Evolutionary conservation across 2,888 invertebrate species (phyloP), one percentile per base, ranked within the genome.

Genomic region (Archips xylosteana): DNA sequence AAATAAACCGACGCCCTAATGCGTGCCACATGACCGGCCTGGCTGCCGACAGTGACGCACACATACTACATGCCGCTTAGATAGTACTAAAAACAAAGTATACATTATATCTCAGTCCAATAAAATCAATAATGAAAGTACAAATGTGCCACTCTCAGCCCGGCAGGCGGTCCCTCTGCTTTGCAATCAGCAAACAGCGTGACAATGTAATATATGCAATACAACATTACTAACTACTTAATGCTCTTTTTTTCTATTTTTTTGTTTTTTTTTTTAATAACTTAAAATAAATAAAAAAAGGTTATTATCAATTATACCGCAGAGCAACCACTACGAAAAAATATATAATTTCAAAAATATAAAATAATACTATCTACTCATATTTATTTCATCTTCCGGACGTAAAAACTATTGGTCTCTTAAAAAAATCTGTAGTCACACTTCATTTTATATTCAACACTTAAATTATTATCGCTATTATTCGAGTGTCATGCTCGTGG

Each of bases 401-500:
- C 23, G 13, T 23, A 47, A 63, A 42, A 13, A 49, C 32, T 64
- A 64, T 12, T 61, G 64, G 54, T 63, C 72, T 12, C 57, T 45
- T 57, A 54, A 45, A 61, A 67, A 63, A 45, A 54, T 54, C 54
- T 42, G 54, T 66, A 54, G 60, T 67, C 61, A 62, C 61, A 72
- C 66, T 71, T 45, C 57, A 59, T 59, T 65, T 36, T 8, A 64
- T 65, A 45, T 47, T 23, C 49, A 49, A 32, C 65, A 42, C 34
- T 23, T 72, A 57, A 32, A 68, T 61, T 13, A 72, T 49, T 64
- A 63, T 57, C 63, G 39, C 63, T 39, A 63, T 49, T 72, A 68
- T 68, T 59, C 62, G 68, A 73, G 68, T 61, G 71, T 68, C 36
- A 61, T 57, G 12, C 54, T 62, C 36, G 59, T 49, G 72, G 63